Evolutionary conservation across 2,113 vertebrate species (phyloP).

Genomic region (Aplodontia rufa): DNA sequence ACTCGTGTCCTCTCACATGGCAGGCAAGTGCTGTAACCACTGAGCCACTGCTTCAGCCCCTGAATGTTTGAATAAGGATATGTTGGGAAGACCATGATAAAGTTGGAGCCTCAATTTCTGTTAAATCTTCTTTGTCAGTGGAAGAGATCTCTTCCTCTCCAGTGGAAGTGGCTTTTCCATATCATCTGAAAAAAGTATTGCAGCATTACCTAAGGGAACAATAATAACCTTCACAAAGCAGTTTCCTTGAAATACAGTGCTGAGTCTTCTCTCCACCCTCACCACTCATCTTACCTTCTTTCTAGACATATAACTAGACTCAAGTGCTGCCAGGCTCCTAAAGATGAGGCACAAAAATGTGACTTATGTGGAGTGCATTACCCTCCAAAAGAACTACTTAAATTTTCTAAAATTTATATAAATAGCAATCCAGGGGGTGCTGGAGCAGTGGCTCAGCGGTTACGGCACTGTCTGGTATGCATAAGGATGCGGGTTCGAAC

Average conservation of each 20-base stretch:
- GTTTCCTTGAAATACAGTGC: background rate
- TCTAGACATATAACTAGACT: background rate
- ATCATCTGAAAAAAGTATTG: background rate
- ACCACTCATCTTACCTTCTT: background rate
- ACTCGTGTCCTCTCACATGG: too few relatives aligned
- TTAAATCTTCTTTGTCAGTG: background rate
- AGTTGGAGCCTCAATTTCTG: background rate
- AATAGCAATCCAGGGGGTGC: background rate
- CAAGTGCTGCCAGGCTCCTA: background rate
- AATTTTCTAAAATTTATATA: background rate
- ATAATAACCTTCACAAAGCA: background rate
- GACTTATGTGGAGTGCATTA: background rate
- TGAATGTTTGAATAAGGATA: background rate
- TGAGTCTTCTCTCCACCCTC: background rate
- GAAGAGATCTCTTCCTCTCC: background rate
- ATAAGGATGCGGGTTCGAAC: too few relatives aligned
- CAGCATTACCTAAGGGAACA: background rate
- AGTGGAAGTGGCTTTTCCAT: background rate
- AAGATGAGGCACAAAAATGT: background rate
- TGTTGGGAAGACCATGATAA: background rate
- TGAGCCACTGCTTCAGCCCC: too few relatives aligned
- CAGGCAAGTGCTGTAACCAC: too few relatives aligned
- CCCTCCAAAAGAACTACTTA: background rate
- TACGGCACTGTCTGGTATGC: too few relatives aligned
- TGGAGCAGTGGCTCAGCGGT: too few relatives aligned